Evolutionary conservation across 2,113 vertebrate species (phyloP).

Genomic region (Rhegmatorhina hoffmannsi): DNA sequence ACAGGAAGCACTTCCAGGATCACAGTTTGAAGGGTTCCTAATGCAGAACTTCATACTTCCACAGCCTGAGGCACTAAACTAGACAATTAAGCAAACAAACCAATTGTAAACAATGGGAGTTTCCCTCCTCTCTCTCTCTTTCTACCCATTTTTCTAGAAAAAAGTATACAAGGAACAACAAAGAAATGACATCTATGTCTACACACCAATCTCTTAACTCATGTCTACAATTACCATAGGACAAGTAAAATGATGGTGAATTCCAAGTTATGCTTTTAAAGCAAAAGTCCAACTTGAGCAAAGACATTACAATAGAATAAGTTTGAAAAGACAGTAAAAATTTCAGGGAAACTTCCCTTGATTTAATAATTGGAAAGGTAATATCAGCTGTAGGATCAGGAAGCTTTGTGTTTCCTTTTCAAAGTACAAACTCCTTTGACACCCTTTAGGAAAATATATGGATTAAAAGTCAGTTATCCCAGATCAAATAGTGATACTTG

Average conservation of each 20-base stretch:
- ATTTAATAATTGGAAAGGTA: background rate
- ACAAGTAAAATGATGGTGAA: background rate
- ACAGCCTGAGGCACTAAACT: constrained; percentile 84
- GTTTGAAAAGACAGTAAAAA: background rate
- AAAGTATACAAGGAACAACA: background rate
- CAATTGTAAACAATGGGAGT: background rate
- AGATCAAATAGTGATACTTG: background rate
- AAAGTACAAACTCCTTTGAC: background rate
- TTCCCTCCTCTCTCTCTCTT: background rate
- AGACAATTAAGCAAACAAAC: constrained; percentile 33
- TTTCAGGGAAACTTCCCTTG: background rate
- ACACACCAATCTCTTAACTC: background rate
- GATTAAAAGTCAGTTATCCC: background rate
- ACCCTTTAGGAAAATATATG: background rate
- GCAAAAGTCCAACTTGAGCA: background rate
- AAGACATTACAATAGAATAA: background rate
- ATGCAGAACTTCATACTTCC: constrained; percentile 83
- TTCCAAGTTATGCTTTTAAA: background rate
- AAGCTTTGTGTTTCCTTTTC: background rate
- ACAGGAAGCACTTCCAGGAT: constrained; percentile 76
- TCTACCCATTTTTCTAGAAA: background rate
- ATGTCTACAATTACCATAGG: background rate
- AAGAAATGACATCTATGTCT: background rate
- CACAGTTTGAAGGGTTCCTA: constrained; percentile 81
- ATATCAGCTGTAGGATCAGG: background rate